A percentile compares a stretch with the other conserved stretches of the same genome.
These are phyloP conservation scores for Benitochromis conjunctus DNA, from an alignment of 2,113 vertebrate species.

Conservation along the genomic window DNA sequence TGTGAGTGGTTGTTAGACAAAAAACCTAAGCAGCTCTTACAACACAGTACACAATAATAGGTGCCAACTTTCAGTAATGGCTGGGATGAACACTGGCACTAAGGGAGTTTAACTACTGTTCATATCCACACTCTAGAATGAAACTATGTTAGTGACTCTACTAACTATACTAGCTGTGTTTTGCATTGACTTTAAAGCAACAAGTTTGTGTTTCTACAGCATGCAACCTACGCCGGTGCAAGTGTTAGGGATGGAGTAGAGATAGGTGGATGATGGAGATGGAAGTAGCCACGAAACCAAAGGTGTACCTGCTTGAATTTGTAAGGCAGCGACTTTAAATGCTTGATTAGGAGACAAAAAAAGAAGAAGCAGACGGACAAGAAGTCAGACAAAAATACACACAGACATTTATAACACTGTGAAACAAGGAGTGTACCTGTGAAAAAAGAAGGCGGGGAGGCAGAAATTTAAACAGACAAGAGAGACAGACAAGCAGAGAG, in stretches of 20 bases:
- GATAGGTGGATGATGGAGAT: neutral
- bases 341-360: conserved; percentile 78
- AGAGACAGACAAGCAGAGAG: neutral
- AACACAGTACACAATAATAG: conserved; percentile 28
- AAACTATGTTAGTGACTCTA: conserved; percentile 42
- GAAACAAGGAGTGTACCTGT: conserved; percentile 18
- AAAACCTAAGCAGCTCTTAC: conserved; percentile 28
- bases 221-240: conserved; percentile 27
- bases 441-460: neutral
- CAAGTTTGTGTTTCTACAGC: conserved; percentile 26
- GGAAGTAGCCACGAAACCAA: conserved; percentile 30
- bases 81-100: conserved; percentile 13
- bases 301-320: conserved; percentile 85
- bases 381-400: conserved; percentile 33
- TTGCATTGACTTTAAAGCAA: neutral
- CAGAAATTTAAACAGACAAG: neutral
- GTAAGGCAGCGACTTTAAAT: conserved; percentile 80
- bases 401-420: neutral
- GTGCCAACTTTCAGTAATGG: conserved; percentile 31
- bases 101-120: neutral
- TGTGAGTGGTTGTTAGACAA: conserved; percentile 39
- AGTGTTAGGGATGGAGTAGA: conserved; percentile 15
- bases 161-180: neutral
- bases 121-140: neutral
- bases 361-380: conserved; percentile 40